These are phyloP conservation scores for Tiliacea aurago DNA, from an alignment of 2,888 invertebrate genomes.

Conservation along the genomic window DNA sequence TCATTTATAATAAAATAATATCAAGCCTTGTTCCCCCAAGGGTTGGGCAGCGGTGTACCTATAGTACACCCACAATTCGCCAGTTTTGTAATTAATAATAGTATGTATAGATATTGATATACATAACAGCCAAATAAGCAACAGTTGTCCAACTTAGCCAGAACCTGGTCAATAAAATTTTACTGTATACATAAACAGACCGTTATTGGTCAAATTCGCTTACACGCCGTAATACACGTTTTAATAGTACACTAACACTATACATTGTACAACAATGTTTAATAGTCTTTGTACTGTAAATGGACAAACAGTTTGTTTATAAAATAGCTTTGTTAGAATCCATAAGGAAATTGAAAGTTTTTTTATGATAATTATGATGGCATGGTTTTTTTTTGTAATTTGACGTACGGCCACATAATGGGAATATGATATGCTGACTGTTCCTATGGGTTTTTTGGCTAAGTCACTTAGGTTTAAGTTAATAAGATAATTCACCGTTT, in stretches of 20 bases:
- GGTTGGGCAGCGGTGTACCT: too few relatives aligned
- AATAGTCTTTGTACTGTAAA: slow-evolving; percentile 41
- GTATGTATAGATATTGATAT: too few relatives aligned
- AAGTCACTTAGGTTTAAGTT: neutral
- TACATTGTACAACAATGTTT: slow-evolving; percentile 10
- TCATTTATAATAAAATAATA: too few relatives aligned
- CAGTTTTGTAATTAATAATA: too few relatives aligned
- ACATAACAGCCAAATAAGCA: slow-evolving; percentile 4
- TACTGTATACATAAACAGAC: slow-evolving; percentile 34
- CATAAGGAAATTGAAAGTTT: slow-evolving; percentile 1
- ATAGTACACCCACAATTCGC: too few relatives aligned
- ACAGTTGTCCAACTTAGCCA: slow-evolving; percentile 39
- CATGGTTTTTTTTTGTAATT: neutral
- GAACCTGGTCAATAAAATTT: slow-evolving; percentile 29
- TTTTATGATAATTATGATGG: too few relatives aligned
- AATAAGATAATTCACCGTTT: neutral
- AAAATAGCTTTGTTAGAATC: neutral
- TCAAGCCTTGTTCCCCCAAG: too few relatives aligned
- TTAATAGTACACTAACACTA: slow-evolving; percentile 34
- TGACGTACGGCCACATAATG: neutral
- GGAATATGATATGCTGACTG: slow-evolving; percentile 5
- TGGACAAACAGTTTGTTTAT: slow-evolving; percentile 5
- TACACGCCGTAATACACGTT: slow-evolving; percentile 22
- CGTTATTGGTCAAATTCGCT: slow-evolving; percentile 34
- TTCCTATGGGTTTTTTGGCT: neutral